Evolutionary conservation across 1,140 invertebrate species (phyloP).

Genomic region (Zelostemma sp.): DNA sequence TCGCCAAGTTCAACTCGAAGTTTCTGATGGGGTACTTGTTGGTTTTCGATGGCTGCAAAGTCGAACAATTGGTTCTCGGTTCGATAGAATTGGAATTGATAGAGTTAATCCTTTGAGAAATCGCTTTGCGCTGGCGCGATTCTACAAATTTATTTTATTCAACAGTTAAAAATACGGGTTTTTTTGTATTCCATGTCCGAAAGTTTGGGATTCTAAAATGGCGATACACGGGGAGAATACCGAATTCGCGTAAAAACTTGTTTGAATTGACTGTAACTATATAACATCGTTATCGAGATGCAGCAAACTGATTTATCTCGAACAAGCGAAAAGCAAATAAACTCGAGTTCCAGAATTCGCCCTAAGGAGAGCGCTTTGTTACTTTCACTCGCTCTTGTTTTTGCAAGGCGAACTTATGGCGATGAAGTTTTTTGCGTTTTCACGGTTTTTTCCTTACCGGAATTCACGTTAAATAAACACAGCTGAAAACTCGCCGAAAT

Average conservation of each 20-base stretch:
- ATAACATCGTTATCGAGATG: not conserved
- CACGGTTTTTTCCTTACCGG: too few relatives aligned
- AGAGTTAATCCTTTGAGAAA: not conserved
- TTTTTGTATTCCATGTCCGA: too few relatives aligned
- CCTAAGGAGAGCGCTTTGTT: too few relatives aligned
- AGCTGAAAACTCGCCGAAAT: too few relatives aligned
- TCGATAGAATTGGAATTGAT: not conserved
- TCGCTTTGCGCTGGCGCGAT: too few relatives aligned
- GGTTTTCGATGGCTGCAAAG: not conserved
- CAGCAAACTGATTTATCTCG: not conserved
- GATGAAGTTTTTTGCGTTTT: not conserved
- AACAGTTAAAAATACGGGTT: too few relatives aligned
- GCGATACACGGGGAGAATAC: not conserved
- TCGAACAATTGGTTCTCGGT: not conserved
- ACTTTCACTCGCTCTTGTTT: too few relatives aligned
- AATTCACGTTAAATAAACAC: too few relatives aligned
- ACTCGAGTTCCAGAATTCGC: too few relatives aligned
- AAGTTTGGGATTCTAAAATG: not conserved
- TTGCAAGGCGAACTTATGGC: too few relatives aligned
- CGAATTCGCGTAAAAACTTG: not conserved
- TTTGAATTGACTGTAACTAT: not conserved
- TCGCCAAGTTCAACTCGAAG: not conserved
- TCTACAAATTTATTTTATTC: too few relatives aligned
- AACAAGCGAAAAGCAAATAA: not conserved
- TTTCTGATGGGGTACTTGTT: conserved; percentile 3